phyloP scores from a whole-genome alignment of 23 tunicate genomes.

The Styela clava region DNA sequence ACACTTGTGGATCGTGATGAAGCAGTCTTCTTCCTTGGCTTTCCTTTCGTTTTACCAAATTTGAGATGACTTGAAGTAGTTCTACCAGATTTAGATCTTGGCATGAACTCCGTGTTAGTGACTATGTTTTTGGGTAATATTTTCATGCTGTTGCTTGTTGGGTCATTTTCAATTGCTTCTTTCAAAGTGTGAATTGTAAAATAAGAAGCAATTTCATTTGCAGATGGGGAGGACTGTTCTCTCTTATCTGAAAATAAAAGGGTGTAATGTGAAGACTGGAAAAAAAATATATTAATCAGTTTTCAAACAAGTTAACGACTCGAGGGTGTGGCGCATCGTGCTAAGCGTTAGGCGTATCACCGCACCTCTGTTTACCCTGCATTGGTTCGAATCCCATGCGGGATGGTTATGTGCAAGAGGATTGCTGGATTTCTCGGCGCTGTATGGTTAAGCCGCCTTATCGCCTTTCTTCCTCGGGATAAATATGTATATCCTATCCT shows the following conservation, averaged over 20 bases:
- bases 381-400: too few relatives aligned
- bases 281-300: too few relatives aligned
- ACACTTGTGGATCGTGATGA: not conserved
- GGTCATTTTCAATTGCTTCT: constrained; percentile 37
- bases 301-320: too few relatives aligned
- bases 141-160: constrained; percentile 14
- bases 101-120: constrained; percentile 16
- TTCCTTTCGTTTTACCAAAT: not conserved
- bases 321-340: too few relatives aligned
- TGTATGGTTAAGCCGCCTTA: too few relatives aligned
- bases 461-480: too few relatives aligned
- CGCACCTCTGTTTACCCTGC: too few relatives aligned
- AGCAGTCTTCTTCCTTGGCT: constrained; percentile 9
- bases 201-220: constrained; percentile 57
- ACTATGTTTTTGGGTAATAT: constrained; percentile 19
- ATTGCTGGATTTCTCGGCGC: too few relatives aligned
- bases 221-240: constrained; percentile 50
- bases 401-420: too few relatives aligned
- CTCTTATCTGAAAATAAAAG: constrained; percentile 16
- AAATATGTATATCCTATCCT: too few relatives aligned
- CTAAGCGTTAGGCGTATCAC: too few relatives aligned
- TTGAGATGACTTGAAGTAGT: not conserved
- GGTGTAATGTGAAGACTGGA: not conserved
- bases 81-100: not conserved
- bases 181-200: constrained; percentile 66